phyloP scores from a whole-genome alignment of 2,888 invertebrate species.

The Lepidochitona cinerea region DNA sequence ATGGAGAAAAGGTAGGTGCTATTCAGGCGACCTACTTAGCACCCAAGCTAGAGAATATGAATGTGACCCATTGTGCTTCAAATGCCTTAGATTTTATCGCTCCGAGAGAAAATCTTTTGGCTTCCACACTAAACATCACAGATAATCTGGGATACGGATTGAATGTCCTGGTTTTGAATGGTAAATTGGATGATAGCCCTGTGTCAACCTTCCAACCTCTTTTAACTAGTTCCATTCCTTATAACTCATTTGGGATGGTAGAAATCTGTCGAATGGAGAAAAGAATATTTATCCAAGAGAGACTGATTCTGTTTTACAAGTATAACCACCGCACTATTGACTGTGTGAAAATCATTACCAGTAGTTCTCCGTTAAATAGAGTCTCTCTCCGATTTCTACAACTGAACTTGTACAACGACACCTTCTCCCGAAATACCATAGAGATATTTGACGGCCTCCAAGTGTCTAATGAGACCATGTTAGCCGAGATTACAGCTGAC shows the following conservation, averaged over 20 bases:
- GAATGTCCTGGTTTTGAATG: conserved; percentile 90
- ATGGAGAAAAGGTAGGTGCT: conserved; percentile 93
- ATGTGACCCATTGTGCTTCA: conserved; percentile 86
- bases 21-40: conserved; percentile 91
- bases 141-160: conserved; percentile 91
- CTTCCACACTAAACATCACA: conserved; percentile 70
- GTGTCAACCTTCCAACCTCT: conserved; percentile 88
- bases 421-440: conserved; percentile 80
- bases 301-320: conserved; percentile 94
- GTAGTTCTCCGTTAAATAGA: conserved; percentile 84
- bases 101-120: conserved; percentile 81
- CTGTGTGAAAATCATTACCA: conserved; percentile 96
- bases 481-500: conserved; percentile 51
- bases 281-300: conserved; percentile 89
- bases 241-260: conserved; percentile 92
- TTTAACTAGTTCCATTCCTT: conserved; percentile 81
- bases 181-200: conserved; percentile 84
- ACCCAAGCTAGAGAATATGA: conserved; percentile 85
- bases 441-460: conserved; percentile 93
- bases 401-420: conserved; percentile 66
- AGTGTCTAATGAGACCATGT: conserved; percentile 75
- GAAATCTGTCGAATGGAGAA: conserved; percentile 97
- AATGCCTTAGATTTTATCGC: conserved; percentile 94
- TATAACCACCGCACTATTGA: conserved; percentile 97
- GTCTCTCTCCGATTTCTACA: conserved; percentile 81